phyloP scores from a whole-genome alignment of 1,140 invertebrate species.

The Diorhabda sublineata region DNA sequence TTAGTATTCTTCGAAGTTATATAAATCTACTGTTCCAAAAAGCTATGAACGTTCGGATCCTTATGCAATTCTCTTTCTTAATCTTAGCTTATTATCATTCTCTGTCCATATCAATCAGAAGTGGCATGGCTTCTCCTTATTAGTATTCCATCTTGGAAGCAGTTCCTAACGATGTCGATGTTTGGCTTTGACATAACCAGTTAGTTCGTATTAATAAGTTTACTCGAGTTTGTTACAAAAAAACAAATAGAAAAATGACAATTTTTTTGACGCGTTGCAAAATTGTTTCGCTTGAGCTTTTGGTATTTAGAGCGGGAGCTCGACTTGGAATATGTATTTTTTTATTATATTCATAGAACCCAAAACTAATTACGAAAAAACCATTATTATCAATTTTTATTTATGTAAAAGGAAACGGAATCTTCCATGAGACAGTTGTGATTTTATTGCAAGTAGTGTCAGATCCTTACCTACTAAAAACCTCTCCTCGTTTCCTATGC shows the following conservation, averaged over 20 bases:
- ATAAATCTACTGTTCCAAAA: no score
- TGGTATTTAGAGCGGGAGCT: not conserved
- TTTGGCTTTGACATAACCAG: constrained; percentile 50
- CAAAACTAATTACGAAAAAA: no score
- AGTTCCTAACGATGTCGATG: constrained; percentile 44
- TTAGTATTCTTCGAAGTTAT: no score
- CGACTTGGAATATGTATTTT: not conserved
- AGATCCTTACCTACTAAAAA: no score
- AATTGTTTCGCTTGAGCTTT: constrained; percentile 40
- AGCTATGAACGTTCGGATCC: no score
- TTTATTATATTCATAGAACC: no score
- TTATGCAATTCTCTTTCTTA: constrained; percentile 35
- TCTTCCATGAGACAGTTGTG: no score
- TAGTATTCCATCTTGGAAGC: constrained; percentile 43
- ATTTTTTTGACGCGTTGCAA: constrained; percentile 31
- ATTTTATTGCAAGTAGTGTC: no score
- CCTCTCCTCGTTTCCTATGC: no score
- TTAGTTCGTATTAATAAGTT: constrained; percentile 50
- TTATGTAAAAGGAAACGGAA: no score
- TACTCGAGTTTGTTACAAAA: constrained; percentile 45
- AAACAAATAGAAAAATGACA: constrained; percentile 48
- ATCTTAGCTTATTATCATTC: constrained; percentile 44
- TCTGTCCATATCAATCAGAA: constrained; percentile 46
- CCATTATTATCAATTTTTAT: no score
- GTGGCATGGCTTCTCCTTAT: constrained; percentile 41